These are phyloP conservation scores for Anabas testudineus DNA, from an alignment of 2,797 vertebrate genomes.

Conservation along the genomic window DNA sequence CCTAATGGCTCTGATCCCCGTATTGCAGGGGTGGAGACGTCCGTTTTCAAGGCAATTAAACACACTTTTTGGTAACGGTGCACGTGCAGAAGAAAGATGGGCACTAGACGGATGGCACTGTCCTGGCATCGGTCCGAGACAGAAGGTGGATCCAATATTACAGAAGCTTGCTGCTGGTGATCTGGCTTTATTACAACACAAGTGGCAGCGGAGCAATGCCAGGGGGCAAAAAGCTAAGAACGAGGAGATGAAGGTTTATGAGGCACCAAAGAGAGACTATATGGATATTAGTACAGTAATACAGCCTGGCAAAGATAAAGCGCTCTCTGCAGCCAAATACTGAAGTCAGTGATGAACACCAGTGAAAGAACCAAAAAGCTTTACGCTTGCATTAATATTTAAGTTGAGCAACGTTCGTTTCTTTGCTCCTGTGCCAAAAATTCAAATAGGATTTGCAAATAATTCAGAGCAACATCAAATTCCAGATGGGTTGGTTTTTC, in stretches of 20 bases:
- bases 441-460: slow-evolving; percentile 16
- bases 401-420: not conserved
- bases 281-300: slow-evolving; percentile 30
- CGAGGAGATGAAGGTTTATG: slow-evolving; percentile 44
- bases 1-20: slow-evolving; percentile 79
- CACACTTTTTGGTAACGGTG: slow-evolving; percentile 66
- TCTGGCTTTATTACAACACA: slow-evolving; percentile 44
- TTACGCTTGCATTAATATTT: slow-evolving; percentile 7
- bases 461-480: slow-evolving; percentile 27
- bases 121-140: slow-evolving; percentile 51
- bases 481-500: slow-evolving; percentile 27
- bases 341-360: slow-evolving; percentile 10
- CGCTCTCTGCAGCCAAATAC: slow-evolving; percentile 28
- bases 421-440: not conserved
- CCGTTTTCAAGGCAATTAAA: slow-evolving; percentile 82
- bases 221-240: slow-evolving; percentile 28
- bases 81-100: slow-evolving; percentile 39
- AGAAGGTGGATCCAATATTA: slow-evolving; percentile 45
- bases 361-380: slow-evolving; percentile 7
- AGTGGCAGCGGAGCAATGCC: slow-evolving; percentile 42
- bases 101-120: slow-evolving; percentile 33
- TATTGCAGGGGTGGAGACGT: slow-evolving; percentile 81
- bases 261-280: slow-evolving; percentile 16
- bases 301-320: slow-evolving; percentile 24
- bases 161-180: slow-evolving; percentile 36